Base-by-base conservation (phyloP, 1,140 invertebrate species). In the Oedothorax gibbosus region DNA sequence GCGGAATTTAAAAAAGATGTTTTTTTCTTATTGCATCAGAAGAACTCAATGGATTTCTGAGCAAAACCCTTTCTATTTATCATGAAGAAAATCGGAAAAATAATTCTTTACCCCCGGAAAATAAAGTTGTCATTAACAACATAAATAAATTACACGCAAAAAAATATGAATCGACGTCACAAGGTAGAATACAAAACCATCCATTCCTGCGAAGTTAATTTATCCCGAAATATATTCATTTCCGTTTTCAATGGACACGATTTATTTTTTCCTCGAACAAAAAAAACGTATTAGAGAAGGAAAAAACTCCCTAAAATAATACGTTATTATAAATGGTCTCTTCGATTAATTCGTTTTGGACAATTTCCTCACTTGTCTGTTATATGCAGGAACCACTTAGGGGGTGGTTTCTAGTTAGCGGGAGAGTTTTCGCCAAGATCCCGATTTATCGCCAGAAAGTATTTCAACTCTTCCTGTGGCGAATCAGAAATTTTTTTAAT, bases 281-380 rank as follows among this genome's bases (percentile, higher is more conserved):
- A 35, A 35, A 35, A 35, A 71, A 53, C 50, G 51, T 51, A 71
- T 71, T 71, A 71, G 69, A 10, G 53, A 9, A 71, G 35, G 54
- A 71, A 71, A 71, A 71, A 71, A 51, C 11, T 53, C 9, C 51
- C 15, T 60, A 18, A 9, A n/a, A 62, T 49, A 78, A n/a, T 60
- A 75, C 56, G 56, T 77, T 77, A 49, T 82, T 82, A 82, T 82
- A 71, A 82, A 82, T 82, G 80, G 80, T 51, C 35, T 73, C 80
- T 73, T 64, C 80, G 56, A 82, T 82, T 82, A 82, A 82, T 82
- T 69, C 60, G 53, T 73, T 82, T 81, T 82, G 62, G 80, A 82
- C 80, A 82, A 82, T 82, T 82, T 82, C 15, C 35, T 5, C 35
- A 35, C 35, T 35, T 35, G 35, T 35, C 35, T 35, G 35, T 35